Percentiles rank a stretch among this genome's conserved stretches.
These are phyloP conservation scores for Octopus bimaculoides DNA, from an alignment of 1,140 invertebrate species.

Conservation along the genomic window DNA sequence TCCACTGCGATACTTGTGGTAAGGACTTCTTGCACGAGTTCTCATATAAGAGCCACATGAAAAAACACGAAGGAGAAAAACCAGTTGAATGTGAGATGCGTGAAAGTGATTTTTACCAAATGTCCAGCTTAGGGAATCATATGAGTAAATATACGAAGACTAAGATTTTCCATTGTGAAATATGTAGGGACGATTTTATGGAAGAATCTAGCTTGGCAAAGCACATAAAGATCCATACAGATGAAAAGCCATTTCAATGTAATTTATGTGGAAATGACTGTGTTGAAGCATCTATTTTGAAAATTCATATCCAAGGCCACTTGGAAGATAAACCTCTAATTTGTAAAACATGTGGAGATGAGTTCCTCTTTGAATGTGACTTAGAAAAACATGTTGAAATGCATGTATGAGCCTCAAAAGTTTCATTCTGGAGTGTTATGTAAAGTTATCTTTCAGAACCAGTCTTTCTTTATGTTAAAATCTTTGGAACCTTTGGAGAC, in stretches of 20 bases:
- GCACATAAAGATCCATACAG: not conserved
- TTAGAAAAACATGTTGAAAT: too few relatives aligned
- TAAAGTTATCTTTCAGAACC: too few relatives aligned
- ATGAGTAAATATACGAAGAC: not conserved
- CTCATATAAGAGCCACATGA: not conserved
- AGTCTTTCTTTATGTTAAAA: too few relatives aligned
- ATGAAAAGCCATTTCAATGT: not conserved
- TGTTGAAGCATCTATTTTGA: not conserved
- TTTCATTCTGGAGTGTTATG: too few relatives aligned
- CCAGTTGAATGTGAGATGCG: not conserved
- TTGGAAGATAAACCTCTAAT: not conserved
- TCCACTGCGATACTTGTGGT: conserved; percentile 6
- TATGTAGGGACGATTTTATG: not conserved
- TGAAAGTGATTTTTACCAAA: not conserved
- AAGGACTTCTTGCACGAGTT: conserved; percentile 14
- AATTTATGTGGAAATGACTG: not conserved
- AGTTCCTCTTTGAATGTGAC: too few relatives aligned
- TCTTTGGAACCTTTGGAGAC: too few relatives aligned
- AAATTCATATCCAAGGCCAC: not conserved
- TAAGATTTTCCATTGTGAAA: not conserved
- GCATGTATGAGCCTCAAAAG: too few relatives aligned
- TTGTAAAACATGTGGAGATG: not conserved
- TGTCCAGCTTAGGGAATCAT: not conserved
- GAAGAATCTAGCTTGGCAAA: not conserved
- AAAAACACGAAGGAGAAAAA: not conserved